These are phyloP conservation scores for Martes martes DNA, from an alignment of 2,113 vertebrate species.

Conservation along the genomic window DNA sequence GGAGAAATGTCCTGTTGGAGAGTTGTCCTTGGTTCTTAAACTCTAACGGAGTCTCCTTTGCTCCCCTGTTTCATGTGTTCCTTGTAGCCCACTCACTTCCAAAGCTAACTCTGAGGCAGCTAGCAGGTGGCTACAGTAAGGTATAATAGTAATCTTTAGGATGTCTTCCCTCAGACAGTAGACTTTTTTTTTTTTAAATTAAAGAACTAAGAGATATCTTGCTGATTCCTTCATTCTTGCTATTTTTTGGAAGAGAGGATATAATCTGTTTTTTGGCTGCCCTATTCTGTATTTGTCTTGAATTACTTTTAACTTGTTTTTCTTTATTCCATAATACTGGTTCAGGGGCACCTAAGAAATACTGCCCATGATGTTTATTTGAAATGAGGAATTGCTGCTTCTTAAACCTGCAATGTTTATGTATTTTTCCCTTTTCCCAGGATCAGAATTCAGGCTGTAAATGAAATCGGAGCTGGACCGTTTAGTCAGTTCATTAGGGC, in stretches of 20 bases:
- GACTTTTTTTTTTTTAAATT: not conserved
- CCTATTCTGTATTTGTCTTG: not conserved
- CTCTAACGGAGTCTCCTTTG: not conserved
- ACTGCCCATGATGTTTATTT: not conserved
- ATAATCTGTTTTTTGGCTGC: not conserved
- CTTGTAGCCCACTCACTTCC: not conserved
- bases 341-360: not conserved
- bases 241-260: not conserved
- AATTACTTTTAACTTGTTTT: not conserved
- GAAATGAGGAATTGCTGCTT: not conserved
- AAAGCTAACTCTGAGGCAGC: not conserved
- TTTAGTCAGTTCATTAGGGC: slow-evolving; percentile 89
- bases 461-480: slow-evolving; percentile 92
- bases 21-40: not conserved
- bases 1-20: not conserved
- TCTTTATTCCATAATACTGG: not conserved
- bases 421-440: slow-evolving; percentile 72
- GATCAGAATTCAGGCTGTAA: slow-evolving; percentile 94
- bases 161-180: not conserved
- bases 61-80: not conserved
- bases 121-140: not conserved
- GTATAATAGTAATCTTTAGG: not conserved
- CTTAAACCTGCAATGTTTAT: not conserved
- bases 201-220: not conserved
- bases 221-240: not conserved